Evolutionary conservation across 2,888 invertebrate species (phyloP).

Genomic region (Lithosia quadra): DNA sequence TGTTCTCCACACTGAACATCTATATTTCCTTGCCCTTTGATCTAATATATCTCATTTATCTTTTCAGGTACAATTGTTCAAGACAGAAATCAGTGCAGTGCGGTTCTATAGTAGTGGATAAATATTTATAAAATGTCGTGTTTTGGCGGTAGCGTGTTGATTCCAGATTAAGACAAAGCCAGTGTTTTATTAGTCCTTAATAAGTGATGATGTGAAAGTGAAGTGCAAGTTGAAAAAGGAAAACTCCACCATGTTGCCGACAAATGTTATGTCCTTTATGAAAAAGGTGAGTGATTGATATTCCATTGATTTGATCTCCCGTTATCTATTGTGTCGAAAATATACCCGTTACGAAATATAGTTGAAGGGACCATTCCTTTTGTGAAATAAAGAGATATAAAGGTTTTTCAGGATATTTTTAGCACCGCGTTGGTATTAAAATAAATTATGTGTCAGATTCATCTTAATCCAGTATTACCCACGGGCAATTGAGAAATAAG

Average conservation of each 20-base stretch:
- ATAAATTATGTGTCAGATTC: background rate
- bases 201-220: slow-evolving; percentile 70
- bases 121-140: slow-evolving; percentile 70
- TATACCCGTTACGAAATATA: background rate
- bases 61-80: slow-evolving; percentile 54
- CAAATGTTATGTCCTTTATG: slow-evolving; percentile 97
- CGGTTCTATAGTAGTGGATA: slow-evolving; percentile 30
- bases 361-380: background rate
- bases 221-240: slow-evolving; percentile 58
- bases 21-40: slow-evolving; percentile 40
- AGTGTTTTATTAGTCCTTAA: slow-evolving; percentile 49
- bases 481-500: background rate
- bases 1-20: slow-evolving; percentile 34
- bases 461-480: background rate
- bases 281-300: slow-evolving; percentile 91
- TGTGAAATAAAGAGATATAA: background rate
- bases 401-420: background rate
- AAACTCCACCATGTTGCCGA: slow-evolving; percentile 92
- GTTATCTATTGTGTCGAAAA: slow-evolving; percentile 5
- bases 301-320: background rate
- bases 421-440: background rate
- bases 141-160: slow-evolving; percentile 73
- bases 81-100: slow-evolving; percentile 43
- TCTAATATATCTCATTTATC: slow-evolving; percentile 41
- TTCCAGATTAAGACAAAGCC: slow-evolving; percentile 68